A percentile compares a stretch with the other conserved stretches of the same genome.
Conservation (phyloP, 2,113 vertebrate genomes). For the Callipepla squamata region DNA sequence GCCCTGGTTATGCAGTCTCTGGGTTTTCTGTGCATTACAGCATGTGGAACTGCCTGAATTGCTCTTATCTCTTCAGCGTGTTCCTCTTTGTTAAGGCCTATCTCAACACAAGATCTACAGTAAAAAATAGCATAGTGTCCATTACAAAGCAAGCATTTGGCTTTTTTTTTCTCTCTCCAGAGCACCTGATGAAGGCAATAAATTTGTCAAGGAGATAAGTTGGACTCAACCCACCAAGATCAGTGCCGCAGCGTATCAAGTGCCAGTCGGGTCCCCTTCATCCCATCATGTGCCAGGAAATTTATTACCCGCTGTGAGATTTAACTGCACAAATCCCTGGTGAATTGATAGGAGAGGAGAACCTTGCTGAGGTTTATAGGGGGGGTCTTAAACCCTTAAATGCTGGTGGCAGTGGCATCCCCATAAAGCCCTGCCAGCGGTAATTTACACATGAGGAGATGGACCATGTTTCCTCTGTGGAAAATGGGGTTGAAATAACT, state of each 20-base stretch:
- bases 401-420: rapidly evolving
- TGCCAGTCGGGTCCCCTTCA: background rate
- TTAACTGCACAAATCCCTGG: background rate
- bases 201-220: background rate
- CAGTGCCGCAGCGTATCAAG: rapidly evolving
- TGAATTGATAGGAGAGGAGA: background rate
- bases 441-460: background rate
- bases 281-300: background rate
- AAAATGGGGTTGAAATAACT: slow-evolving; percentile 26
- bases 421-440: background rate
- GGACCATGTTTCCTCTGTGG: background rate
- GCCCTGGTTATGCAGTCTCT: background rate
- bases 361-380: background rate
- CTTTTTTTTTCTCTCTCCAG: background rate
- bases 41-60: rapidly evolving
- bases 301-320: background rate
- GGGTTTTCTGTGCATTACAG: background rate
- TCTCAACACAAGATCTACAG: background rate
- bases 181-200: background rate
- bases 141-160: background rate
- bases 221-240: background rate
- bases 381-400: slow-evolving; percentile 49
- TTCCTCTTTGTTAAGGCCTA: background rate
- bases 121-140: background rate
- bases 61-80: background rate